phyloP scores from a whole-genome alignment of 2,888 invertebrate species.

The Cantharis rufa region DNA sequence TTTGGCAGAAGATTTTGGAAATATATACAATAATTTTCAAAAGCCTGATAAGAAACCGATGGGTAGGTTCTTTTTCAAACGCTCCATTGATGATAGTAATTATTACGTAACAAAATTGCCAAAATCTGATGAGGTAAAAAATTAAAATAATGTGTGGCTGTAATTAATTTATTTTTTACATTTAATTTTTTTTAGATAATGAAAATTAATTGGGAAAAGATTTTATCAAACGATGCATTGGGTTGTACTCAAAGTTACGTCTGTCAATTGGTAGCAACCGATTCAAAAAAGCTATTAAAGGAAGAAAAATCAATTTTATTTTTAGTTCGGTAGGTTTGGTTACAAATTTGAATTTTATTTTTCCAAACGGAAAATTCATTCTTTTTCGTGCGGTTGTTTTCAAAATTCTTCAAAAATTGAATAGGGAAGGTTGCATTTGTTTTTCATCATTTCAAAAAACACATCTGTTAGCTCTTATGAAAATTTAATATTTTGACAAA shows the following conservation, averaged over 20 bases:
- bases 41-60: neutral
- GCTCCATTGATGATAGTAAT: conserved; percentile 11
- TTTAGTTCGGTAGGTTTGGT: conserved; percentile 46
- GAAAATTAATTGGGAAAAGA: conserved; percentile 47
- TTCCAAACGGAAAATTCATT: no score
- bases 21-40: conserved; percentile 39
- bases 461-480: no score
- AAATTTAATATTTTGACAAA: neutral
- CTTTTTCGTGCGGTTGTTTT: no score
- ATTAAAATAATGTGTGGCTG: neutral
- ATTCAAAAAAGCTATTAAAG: conserved; percentile 40
- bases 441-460: no score
- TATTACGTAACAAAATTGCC: neutral
- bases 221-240: conserved; percentile 53
- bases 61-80: conserved; percentile 11
- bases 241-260: conserved; percentile 56
- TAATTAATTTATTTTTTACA: neutral
- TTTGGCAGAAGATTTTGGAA: conserved; percentile 55
- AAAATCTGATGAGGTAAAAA: neutral
- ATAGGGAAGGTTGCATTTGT: no score
- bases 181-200: conserved; percentile 9
- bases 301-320: conserved; percentile 47
- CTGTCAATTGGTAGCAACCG: conserved; percentile 53
- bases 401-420: no score
- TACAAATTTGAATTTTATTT: neutral